Evolutionary conservation across 2,113 vertebrate species (phyloP).

Genomic region (Verasper variegatus): DNA sequence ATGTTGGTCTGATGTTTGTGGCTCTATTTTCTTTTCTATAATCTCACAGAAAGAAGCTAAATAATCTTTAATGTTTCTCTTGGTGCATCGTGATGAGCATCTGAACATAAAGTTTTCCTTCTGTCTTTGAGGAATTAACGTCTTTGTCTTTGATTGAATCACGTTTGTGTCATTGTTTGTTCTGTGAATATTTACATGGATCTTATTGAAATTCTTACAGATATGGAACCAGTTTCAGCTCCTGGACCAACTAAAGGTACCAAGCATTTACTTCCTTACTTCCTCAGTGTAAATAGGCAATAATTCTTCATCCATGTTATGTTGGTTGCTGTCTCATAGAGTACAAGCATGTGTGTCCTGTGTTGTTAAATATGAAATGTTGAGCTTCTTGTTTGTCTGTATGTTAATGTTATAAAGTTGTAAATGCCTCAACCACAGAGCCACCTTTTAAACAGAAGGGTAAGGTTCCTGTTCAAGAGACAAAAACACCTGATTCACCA

Average conservation of each 20-base stretch:
- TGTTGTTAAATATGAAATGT: constrained; percentile 52
- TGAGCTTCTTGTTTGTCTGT: constrained; percentile 56
- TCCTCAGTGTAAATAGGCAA: not conserved
- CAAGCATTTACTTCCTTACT: constrained; percentile 5
- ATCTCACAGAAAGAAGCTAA: not conserved
- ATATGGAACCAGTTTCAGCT: constrained; percentile 84
- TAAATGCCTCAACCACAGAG: constrained; percentile 61
- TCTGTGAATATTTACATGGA: constrained; percentile 25
- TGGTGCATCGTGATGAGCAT: not conserved
- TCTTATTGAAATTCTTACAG: constrained; percentile 72
- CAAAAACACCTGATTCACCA: constrained; percentile 67
- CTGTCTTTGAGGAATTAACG: not conserved
- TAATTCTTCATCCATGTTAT: not conserved
- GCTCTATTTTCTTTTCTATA: not conserved
- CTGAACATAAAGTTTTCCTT: not conserved
- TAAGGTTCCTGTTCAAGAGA: constrained; percentile 77
- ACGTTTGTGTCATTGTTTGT: constrained; percentile 9
- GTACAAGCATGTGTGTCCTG: constrained; percentile 11
- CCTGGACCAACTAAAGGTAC: constrained; percentile 94
- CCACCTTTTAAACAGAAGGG: constrained; percentile 80
- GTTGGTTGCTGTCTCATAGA: not conserved
- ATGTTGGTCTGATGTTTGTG: constrained; percentile 18
- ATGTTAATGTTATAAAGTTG: constrained; percentile 79
- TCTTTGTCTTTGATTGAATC: constrained; percentile 3
- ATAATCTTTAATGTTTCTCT: not conserved